Percentiles rank a stretch among this genome's conserved stretches.
phyloP scores from a whole-genome alignment of 2,797 vertebrate species.

The Oreochromis mossambicus region DNA sequence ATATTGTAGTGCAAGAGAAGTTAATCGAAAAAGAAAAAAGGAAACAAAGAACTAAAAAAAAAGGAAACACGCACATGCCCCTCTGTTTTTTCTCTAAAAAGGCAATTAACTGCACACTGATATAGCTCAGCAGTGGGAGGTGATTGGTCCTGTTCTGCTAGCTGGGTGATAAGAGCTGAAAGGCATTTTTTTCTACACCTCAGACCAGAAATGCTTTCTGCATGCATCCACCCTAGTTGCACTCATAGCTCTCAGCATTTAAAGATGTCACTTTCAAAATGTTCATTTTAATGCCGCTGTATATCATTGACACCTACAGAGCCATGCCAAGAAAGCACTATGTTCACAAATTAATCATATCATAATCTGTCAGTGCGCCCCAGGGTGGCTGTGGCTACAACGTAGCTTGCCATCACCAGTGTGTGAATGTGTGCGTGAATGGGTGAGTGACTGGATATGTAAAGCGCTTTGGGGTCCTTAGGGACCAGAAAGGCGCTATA shows the following conservation, averaged over 20 bases:
- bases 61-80: not conserved
- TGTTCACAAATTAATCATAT: not conserved
- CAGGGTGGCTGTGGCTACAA: too few species aligned
- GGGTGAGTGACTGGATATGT: too few species aligned
- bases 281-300: constrained; percentile 34
- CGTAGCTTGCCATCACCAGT: too few species aligned
- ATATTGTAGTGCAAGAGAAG: not conserved
- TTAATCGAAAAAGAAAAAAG: constrained; percentile 12
- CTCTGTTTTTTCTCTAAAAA: constrained; percentile 41
- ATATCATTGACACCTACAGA: constrained; percentile 43
- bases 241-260: constrained; percentile 29
- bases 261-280: constrained; percentile 44
- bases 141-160: constrained; percentile 53
- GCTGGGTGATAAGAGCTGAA: constrained; percentile 64
- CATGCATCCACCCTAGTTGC: not conserved
- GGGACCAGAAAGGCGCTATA: too few species aligned
- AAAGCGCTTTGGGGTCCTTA: too few species aligned
- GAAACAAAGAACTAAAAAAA: constrained; percentile 1
- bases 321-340: not conserved
- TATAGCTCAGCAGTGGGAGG: constrained; percentile 68
- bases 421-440: too few species aligned
- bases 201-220: constrained; percentile 14
- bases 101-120: constrained; percentile 71
- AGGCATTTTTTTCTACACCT: not conserved
- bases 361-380: too few species aligned